Percentiles rank a stretch among this genome's conserved stretches.
These are phyloP conservation scores for human (Homo sapiens) DNA, from an alignment of 2,113 vertebrate species.

Conservation along the genomic window DNA sequence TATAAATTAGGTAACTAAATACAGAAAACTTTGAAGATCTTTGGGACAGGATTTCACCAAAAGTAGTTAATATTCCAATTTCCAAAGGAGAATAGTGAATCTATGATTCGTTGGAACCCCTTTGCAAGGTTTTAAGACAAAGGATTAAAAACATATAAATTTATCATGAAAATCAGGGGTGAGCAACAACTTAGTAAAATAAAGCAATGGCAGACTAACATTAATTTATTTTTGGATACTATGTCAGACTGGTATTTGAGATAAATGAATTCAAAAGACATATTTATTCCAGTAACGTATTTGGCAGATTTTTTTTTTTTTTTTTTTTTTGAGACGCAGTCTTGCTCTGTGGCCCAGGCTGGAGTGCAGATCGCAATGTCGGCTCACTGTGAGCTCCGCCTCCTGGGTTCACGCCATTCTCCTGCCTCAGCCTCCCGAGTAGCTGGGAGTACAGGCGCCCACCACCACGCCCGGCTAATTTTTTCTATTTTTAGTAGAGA, in stretches of 20 bases:
- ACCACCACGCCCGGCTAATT: too few relatives aligned
- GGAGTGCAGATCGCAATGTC: too few relatives aligned
- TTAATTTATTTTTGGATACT: neutral
- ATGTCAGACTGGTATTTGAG: neutral
- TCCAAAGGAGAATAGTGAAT: neutral
- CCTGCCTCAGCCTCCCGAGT: too few relatives aligned
- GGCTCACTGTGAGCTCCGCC: too few relatives aligned
- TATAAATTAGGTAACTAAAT: neutral
- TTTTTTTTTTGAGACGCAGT: too few relatives aligned
- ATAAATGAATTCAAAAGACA: neutral
- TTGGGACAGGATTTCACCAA: neutral
- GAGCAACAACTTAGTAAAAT: neutral
- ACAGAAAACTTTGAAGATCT: neutral
- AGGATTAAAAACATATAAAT: neutral
- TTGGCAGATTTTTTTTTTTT: too few relatives aligned
- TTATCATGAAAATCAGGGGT: neutral
- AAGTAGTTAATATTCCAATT: neutral
- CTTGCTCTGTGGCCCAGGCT: too few relatives aligned
- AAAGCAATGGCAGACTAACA: neutral
- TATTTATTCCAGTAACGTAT: neutral
- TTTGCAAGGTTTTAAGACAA: neutral
- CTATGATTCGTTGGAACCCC: accelerated
- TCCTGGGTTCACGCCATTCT: too few relatives aligned
- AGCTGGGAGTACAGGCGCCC: too few relatives aligned
- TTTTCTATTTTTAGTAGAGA: too few relatives aligned